Conservation (phyloP, 2,797 vertebrate genomes). For the Danio aesculapii region DNA sequence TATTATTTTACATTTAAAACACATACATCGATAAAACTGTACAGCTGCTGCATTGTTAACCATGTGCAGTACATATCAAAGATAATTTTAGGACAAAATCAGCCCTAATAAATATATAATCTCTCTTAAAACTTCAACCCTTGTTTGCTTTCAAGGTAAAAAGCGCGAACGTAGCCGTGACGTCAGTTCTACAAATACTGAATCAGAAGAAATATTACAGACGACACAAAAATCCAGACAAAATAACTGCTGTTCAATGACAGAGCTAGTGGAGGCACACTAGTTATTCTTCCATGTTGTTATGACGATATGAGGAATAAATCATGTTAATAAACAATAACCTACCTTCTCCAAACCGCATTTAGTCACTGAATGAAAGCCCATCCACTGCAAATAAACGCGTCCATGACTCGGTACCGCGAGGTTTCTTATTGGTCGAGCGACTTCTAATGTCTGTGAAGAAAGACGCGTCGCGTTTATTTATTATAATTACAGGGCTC, state of each 20-base stretch:
- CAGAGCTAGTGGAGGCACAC: neutral
- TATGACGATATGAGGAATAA: neutral
- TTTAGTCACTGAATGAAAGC: neutral
- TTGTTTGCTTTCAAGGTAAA: neutral
- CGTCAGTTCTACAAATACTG: neutral
- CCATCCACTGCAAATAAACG: neutral
- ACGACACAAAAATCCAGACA: neutral
- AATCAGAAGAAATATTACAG: neutral
- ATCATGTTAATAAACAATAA: neutral
- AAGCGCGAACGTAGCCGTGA: neutral
- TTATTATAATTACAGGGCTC: neutral
- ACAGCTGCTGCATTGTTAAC: neutral
- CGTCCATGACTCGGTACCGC: neutral
- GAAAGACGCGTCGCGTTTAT: neutral
- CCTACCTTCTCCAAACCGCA: constrained; percentile 21
- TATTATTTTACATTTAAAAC: neutral
- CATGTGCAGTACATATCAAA: neutral
- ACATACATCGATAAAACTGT: neutral
- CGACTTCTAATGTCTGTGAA: neutral
- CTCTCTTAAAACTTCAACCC: neutral
- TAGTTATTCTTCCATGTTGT: neutral
- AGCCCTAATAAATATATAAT: neutral
- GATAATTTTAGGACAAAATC: neutral
- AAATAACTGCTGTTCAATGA: neutral
- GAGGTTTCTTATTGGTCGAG: constrained; percentile 13